These are phyloP conservation scores for Cuniculus paca DNA, from an alignment of 2,797 vertebrate species.

Conservation along the genomic window DNA sequence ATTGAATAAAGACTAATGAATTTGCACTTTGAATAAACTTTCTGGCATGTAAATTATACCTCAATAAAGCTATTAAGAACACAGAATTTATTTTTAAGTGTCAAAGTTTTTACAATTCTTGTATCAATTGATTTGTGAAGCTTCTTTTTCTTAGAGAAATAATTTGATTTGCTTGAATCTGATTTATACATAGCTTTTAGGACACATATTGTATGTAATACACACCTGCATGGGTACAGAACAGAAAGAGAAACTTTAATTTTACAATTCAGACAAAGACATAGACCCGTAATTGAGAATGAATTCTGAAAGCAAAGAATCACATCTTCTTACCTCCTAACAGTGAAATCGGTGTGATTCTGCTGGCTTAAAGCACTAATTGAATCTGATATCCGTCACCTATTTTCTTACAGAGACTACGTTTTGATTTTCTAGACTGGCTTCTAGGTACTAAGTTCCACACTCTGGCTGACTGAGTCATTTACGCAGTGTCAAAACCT, in stretches of 20 bases:
- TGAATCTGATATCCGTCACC: not conserved
- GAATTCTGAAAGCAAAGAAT: not conserved
- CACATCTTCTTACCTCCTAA: not conserved
- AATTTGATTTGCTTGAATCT: not conserved
- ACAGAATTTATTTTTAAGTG: not conserved
- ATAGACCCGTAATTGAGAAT: not conserved
- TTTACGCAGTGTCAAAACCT: not conserved
- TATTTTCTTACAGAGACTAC: not conserved
- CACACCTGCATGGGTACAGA: not conserved
- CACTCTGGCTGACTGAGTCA: not conserved
- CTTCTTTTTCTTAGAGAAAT: not conserved
- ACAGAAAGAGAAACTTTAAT: not conserved
- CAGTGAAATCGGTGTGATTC: not conserved
- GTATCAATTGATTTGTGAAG: not conserved
- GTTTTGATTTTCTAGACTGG: not conserved
- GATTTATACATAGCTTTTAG: not conserved
- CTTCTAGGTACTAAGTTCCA: not conserved
- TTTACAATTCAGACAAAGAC: not conserved
- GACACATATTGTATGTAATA: not conserved
- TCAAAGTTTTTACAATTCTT: not conserved
- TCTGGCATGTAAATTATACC: not conserved
- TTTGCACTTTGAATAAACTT: not conserved
- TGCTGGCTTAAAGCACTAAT: not conserved
- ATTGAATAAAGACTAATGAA: not conserved
- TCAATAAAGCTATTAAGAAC: not conserved